A percentile compares a stretch with the other conserved stretches of the same genome.
phyloP scores from a whole-genome alignment of 1,140 invertebrate genomes.

The Homarus americanus region DNA sequence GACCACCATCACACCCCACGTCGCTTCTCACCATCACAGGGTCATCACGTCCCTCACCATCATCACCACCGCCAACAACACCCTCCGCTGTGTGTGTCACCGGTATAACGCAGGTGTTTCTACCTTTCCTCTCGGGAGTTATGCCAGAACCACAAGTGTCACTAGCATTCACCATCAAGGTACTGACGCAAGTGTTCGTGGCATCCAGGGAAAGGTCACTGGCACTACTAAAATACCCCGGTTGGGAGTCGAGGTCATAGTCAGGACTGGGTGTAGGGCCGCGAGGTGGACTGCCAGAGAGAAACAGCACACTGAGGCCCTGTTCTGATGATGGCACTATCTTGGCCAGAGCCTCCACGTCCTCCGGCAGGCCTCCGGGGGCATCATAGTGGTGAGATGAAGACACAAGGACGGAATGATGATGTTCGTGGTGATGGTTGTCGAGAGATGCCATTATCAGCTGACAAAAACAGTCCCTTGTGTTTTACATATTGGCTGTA shows the following conservation, averaged over 20 bases:
- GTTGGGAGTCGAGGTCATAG: neutral
- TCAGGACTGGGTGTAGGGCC: neutral
- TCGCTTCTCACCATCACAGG: neutral
- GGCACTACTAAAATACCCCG: too few species aligned
- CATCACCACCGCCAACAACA: neutral
- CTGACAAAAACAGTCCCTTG: neutral
- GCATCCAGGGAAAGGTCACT: too few species aligned
- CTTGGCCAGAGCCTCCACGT: neutral
- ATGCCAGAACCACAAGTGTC: neutral
- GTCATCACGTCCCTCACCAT: neutral
- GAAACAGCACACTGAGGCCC: neutral
- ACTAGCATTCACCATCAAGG: neutral
- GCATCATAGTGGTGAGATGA: too few species aligned
- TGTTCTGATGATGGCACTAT: slow-evolving; percentile 4
- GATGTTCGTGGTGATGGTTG: neutral
- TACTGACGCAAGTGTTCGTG: neutral
- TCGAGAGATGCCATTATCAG: neutral
- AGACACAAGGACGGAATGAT: neutral
- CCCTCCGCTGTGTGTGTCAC: neutral
- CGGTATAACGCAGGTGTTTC: slow-evolving; percentile 35
- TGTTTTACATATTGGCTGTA: neutral
- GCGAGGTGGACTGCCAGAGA: neutral
- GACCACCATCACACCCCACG: neutral
- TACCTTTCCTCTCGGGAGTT: neutral
- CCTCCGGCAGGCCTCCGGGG: neutral